Conservation (phyloP, 1,140 invertebrate genomes). For the Microplitis mediator region DNA sequence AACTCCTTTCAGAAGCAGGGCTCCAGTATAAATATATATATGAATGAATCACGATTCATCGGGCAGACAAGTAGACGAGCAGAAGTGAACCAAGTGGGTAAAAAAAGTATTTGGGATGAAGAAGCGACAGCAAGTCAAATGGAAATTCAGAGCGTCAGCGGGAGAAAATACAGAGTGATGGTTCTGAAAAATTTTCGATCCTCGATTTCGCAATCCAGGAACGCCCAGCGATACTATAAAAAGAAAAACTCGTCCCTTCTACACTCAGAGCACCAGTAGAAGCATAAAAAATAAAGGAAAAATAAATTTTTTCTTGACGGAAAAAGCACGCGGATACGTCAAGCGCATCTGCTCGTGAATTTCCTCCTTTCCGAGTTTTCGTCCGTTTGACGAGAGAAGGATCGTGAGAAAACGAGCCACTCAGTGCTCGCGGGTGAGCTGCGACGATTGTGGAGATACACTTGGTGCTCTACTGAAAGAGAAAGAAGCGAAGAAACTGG, state of each 20-base stretch:
- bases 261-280: background rate
- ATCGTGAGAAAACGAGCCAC: slow-evolving; percentile 30
- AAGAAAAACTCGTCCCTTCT: background rate
- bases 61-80: background rate
- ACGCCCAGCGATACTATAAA: too few species aligned
- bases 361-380: slow-evolving; percentile 14
- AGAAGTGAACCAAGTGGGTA: background rate
- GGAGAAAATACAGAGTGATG: background rate
- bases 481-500: background rate
- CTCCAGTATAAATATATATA: too few species aligned
- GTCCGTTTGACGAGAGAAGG: slow-evolving; percentile 26
- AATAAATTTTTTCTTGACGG: background rate
- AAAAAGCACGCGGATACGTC: slow-evolving; percentile 22
- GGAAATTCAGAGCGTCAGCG: slow-evolving; percentile 9
- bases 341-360: slow-evolving; percentile 31
- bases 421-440: background rate
- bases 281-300: background rate
- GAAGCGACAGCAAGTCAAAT: slow-evolving; percentile 13
- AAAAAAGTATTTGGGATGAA: background rate
- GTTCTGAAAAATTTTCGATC: slow-evolving; percentile 8
- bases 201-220: background rate
- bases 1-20: too few species aligned
- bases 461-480: background rate
- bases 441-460: too few species aligned
- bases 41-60: too few species aligned